These are phyloP conservation scores for Pachyuromys duprasi DNA, from an alignment of 2,797 vertebrate genomes.

Conservation along the genomic window DNA sequence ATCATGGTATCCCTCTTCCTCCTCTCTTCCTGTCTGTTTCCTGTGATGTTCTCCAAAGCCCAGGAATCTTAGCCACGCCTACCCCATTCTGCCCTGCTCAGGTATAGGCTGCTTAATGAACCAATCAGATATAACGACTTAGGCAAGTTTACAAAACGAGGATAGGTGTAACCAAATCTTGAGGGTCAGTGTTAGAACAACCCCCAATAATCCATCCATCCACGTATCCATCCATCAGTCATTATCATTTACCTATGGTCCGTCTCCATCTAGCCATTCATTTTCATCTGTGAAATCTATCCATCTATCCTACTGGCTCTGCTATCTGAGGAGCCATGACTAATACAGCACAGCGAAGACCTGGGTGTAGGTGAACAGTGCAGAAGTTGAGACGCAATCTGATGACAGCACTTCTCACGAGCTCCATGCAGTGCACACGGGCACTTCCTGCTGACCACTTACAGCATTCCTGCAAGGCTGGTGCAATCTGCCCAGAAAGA, in stretches of 20 bases:
- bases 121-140: too few species aligned
- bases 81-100: too few species aligned
- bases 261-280: too few species aligned
- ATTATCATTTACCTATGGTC: background rate
- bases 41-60: too few species aligned
- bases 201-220: background rate
- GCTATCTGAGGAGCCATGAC: background rate
- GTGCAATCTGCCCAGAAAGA: background rate
- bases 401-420: background rate
- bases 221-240: background rate
- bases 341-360: background rate
- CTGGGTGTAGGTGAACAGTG: background rate
- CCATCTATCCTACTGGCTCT: background rate
- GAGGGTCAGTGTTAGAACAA: too few species aligned
- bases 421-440: accelerated
- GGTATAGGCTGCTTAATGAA: too few species aligned
- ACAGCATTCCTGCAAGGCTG: background rate
- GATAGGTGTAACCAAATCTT: too few species aligned
- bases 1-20: too few species aligned
- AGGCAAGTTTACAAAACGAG: too few species aligned
- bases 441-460: background rate
- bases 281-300: background rate
- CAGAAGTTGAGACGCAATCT: background rate
- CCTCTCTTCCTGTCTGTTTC: too few species aligned
- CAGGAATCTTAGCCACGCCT: too few species aligned